Conservation (phyloP, 2,888 invertebrate species). For the Gonocerus acuteangulatus region DNA sequence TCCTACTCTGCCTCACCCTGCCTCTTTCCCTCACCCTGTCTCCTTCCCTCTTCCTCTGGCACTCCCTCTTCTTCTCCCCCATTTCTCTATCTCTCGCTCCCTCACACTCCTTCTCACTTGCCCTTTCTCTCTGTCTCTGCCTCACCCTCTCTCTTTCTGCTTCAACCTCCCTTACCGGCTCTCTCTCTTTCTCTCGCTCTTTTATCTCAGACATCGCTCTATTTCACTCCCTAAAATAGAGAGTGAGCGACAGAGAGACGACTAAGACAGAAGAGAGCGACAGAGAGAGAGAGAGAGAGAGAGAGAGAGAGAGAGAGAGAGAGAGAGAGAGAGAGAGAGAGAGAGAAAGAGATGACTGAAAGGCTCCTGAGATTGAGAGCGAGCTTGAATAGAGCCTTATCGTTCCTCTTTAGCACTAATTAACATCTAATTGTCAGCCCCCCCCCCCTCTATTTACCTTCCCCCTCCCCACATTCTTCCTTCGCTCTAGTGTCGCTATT, state of each 20-base stretch:
- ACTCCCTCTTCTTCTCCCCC: not conserved
- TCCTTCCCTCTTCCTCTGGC: too few species aligned
- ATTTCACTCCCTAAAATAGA: too few species aligned
- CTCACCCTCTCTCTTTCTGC: not conserved
- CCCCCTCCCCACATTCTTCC: too few species aligned
- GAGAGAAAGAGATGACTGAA: not conserved
- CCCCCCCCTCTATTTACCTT: too few species aligned
- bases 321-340: slow-evolving; percentile 4
- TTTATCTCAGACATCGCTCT: too few species aligned
- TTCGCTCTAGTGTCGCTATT: too few species aligned
- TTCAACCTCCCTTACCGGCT: too few species aligned
- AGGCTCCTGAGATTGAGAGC: not conserved
- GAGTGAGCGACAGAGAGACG: too few species aligned
- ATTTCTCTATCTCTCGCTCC: not conserved
- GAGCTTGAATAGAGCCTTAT: too few species aligned
- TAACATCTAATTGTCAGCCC: too few species aligned
- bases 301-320: slow-evolving; percentile 5
- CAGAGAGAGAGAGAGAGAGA: not conserved
- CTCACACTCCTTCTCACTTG: not conserved
- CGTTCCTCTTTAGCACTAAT: too few species aligned
- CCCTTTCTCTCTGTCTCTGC: not conserved
- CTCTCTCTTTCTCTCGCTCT: too few species aligned
- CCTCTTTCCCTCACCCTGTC: not conserved
- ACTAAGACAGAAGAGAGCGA: not conserved
- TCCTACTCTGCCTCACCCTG: not conserved